phyloP scores from a whole-genome alignment of 2,113 vertebrate species.

The Tautogolabrus adspersus region DNA sequence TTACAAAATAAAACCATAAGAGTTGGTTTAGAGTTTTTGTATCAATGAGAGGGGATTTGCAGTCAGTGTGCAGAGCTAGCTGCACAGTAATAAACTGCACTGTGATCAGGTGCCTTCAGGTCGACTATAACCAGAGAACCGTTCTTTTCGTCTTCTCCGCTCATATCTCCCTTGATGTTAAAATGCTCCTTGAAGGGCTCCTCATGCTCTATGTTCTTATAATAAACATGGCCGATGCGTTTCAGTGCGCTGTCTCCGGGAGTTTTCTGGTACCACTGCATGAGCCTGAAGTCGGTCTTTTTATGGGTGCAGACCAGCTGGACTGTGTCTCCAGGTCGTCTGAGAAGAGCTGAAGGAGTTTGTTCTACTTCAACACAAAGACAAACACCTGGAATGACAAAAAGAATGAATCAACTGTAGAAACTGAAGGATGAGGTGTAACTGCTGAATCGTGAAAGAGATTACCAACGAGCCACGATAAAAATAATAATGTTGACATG shows the following conservation, averaged over 20 bases:
- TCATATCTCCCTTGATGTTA: slow-evolving; percentile 44
- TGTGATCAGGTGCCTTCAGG: slow-evolving; percentile 39
- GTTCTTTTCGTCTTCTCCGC: slow-evolving; percentile 8
- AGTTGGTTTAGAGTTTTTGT: slow-evolving; percentile 28
- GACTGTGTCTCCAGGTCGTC: slow-evolving; percentile 20
- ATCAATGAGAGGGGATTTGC: not conserved
- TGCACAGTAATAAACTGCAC: slow-evolving; percentile 70
- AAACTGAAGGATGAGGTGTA: not conserved
- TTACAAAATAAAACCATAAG: not conserved
- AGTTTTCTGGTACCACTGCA: slow-evolving; percentile 55
- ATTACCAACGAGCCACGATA: slow-evolving; percentile 30
- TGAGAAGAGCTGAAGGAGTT: slow-evolving; percentile 26
- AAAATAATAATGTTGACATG: slow-evolving; percentile 12
- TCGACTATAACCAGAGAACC: slow-evolving; percentile 19
- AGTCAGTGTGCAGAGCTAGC: slow-evolving; percentile 54
- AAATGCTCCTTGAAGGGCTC: slow-evolving; percentile 38
- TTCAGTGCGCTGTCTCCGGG: slow-evolving; percentile 26
- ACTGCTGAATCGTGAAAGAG: not conserved
- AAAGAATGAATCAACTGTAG: not conserved
- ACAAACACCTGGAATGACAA: slow-evolving; percentile 14
- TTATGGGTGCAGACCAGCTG: slow-evolving; percentile 51
- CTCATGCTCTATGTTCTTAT: accelerated
- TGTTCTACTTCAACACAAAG: slow-evolving; percentile 29
- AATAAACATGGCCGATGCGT: slow-evolving; percentile 45
- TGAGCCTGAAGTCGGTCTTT: not conserved